Conservation (phyloP, 2,888 invertebrate species). For the Andrena flavipes region DNA sequence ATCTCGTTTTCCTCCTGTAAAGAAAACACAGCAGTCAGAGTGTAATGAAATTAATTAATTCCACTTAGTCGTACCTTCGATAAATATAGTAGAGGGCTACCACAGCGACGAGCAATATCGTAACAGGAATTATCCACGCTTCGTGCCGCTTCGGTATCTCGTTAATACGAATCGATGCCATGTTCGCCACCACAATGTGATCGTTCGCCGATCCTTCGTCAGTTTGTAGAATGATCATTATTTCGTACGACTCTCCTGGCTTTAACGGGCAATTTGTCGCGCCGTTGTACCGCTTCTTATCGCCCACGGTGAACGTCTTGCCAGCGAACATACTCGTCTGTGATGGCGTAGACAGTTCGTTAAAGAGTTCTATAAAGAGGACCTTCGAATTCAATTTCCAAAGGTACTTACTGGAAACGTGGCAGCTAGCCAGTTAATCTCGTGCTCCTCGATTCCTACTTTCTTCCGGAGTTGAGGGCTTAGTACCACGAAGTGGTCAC, state of each 20-base stretch:
- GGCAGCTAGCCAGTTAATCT: constrained; percentile 59
- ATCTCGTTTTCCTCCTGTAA: constrained; percentile 34
- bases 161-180: constrained; percentile 52
- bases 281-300: constrained; percentile 49
- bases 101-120: constrained; percentile 43
- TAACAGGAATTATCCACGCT: constrained; percentile 61
- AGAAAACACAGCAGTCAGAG: background rate
- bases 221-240: constrained; percentile 55
- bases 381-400: background rate
- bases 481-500: constrained; percentile 34
- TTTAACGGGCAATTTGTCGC: constrained; percentile 64
- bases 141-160: constrained; percentile 38
- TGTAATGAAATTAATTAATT: background rate
- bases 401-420: constrained; percentile 52
- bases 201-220: constrained; percentile 9
- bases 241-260: constrained; percentile 58
- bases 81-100: constrained; percentile 31
- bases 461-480: background rate
- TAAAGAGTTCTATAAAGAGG: no score
- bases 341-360: no score
- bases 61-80: constrained; percentile 48
- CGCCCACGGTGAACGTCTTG: constrained; percentile 66
- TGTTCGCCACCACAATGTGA: constrained; percentile 49
- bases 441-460: constrained; percentile 27
- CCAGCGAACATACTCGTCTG: constrained; percentile 52